Evolutionary conservation across 2,113 vertebrate genomes (phyloP), one percentile per base, ranked within the genome.

Genomic region (Bostrychus sinensis): DNA sequence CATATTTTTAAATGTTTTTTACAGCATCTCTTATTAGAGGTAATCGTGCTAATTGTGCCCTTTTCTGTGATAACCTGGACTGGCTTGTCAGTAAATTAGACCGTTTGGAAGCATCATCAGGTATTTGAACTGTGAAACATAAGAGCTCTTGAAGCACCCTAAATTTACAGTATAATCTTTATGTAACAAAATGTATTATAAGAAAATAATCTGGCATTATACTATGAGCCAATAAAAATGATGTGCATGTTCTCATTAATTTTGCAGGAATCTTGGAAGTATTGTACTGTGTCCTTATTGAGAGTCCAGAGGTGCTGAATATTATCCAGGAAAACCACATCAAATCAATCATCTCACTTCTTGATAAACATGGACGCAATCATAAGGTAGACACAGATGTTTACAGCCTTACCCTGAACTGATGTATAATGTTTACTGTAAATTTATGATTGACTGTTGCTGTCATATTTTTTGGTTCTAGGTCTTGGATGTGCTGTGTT

Each of bases 281-380:
- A n/a, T 83, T 98, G 55, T 96, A 97, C 78, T 98, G 96, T 45
- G 94, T 98, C 38, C 90, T 98, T 23, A 96, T 98, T 22, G 95
- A 98, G 86, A 97, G 95, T 76, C 96, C 96, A 0, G 96, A 97
- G 66, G 96, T 96, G 30, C 85, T 98, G 41, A 98, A 97, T 76
- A 98, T 98, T 62, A 98, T 98, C 80, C 94, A 96, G 72, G 95
- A 98, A 79, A 95, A 94, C 86, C 96, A 98, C 86, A 98, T 98
- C 82, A 96, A 97, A 66, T 98, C 96, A 11, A 96, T 98, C 74
- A 97, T 97, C 75, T 96, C 95, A 19, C 91, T 98, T 8, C 77
- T 98, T 70, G 96, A 98, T 86, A 97, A 98, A 59, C 96, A 98
- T 3, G 96, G 96, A 20, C 93, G 95, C 68, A 98, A 98, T 83